These are phyloP conservation scores for Crotalus viridis DNA, from an alignment of 2,113 vertebrate genomes.

Conservation along the genomic window DNA sequence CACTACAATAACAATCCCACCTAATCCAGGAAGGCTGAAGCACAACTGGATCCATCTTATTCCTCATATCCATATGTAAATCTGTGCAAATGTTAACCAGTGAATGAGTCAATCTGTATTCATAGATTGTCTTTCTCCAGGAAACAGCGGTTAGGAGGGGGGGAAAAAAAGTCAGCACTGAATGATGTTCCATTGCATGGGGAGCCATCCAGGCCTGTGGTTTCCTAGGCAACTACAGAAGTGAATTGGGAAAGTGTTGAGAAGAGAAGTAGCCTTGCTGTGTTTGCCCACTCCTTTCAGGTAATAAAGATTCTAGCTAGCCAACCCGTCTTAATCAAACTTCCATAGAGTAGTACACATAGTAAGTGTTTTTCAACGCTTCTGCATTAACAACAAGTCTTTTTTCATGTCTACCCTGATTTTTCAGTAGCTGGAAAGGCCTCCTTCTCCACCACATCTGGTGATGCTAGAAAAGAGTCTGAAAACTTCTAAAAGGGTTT, in stretches of 20 bases:
- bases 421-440: too few relatives aligned
- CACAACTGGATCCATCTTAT: not conserved
- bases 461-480: too few relatives aligned
- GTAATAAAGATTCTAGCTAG: not conserved
- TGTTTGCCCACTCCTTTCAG: not conserved
- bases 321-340: not conserved
- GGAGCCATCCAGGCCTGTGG: not conserved
- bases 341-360: too few relatives aligned
- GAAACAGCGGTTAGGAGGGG: not conserved
- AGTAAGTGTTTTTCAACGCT: too few relatives aligned
- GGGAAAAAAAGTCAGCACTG: not conserved
- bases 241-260: not conserved
- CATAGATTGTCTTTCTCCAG: not conserved
- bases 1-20: not conserved
- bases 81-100: not conserved
- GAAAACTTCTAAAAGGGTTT: too few relatives aligned
- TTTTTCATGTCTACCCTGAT: too few relatives aligned
- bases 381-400: too few relatives aligned
- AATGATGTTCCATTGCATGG: not conserved
- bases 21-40: too few relatives aligned
- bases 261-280: not conserved
- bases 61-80: not conserved
- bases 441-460: too few relatives aligned
- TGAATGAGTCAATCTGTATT: not conserved
- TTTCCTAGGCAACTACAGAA: conserved; percentile 3